Percentiles rank a stretch among this genome's conserved stretches.
phyloP scores from a whole-genome alignment of 2,113 vertebrate genomes.

The Sclerurus mexicanus region DNA sequence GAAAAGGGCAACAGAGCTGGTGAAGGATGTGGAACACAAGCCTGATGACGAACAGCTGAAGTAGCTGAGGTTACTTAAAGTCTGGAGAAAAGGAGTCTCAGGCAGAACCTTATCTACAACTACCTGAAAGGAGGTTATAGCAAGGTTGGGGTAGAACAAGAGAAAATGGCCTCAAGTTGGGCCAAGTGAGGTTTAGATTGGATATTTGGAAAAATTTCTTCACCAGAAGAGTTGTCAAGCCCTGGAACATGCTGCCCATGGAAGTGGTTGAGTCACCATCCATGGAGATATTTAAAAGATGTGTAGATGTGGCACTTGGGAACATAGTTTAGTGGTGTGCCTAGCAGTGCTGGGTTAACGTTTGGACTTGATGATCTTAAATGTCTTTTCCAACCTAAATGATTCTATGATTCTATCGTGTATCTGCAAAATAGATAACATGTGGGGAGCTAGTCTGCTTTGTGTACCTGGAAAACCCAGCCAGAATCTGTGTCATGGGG shows the following conservation, averaged over 20 bases:
- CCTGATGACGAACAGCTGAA: not conserved
- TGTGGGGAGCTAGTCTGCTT: not conserved
- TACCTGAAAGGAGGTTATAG: not conserved
- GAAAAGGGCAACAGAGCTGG: not conserved
- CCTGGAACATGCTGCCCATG: not conserved
- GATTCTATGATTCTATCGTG: not conserved
- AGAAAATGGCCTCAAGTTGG: not conserved
- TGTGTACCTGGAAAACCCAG: not conserved
- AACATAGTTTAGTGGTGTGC: not conserved
- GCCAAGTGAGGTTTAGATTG: not conserved
- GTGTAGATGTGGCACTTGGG: not conserved
- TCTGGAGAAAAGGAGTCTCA: not conserved
- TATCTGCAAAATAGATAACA: not conserved
- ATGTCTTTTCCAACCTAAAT: not conserved
- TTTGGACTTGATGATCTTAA: not conserved
- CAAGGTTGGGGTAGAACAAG: accelerated
- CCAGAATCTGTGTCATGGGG: not conserved
- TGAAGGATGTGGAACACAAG: not conserved
- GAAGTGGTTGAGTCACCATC: not conserved
- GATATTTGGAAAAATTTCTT: not conserved
- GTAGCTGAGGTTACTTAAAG: not conserved
- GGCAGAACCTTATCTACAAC: not conserved
- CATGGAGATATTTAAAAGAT: not conserved
- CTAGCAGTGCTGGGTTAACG: not conserved
- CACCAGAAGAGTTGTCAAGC: not conserved